These are phyloP conservation scores for Tribolium freemani DNA, from an alignment of 2,888 invertebrate genomes.

Conservation along the genomic window DNA sequence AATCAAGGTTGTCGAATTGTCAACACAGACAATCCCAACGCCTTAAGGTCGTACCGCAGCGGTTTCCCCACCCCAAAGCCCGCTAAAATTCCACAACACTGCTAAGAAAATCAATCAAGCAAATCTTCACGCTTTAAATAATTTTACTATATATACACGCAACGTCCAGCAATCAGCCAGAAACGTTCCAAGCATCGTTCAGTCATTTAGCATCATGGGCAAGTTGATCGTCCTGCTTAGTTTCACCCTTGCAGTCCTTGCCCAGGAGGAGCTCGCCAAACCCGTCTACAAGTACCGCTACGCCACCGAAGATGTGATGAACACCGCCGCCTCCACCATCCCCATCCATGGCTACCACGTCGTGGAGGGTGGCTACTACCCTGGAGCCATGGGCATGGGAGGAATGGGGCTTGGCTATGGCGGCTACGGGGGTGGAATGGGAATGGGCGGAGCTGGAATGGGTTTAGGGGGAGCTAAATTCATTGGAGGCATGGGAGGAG, in stretches of 20 bases:
- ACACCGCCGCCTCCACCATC: slow-evolving; percentile 62
- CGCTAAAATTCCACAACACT: slow-evolving; percentile 41
- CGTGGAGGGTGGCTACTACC: slow-evolving; percentile 74
- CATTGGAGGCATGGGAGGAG: slow-evolving; percentile 58
- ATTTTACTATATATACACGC: slow-evolving; percentile 26
- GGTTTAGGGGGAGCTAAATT: slow-evolving; percentile 63
- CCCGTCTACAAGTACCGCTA: slow-evolving; percentile 64
- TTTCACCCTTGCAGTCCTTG: slow-evolving; percentile 33
- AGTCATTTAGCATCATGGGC: slow-evolving; percentile 23
- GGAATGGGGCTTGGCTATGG: slow-evolving; percentile 50
- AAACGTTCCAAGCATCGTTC: slow-evolving; percentile 28
- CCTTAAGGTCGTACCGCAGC: slow-evolving; percentile 41
- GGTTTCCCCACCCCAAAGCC: slow-evolving; percentile 37
- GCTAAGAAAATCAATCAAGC: slow-evolving; percentile 42
- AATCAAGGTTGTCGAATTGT: slow-evolving; percentile 42
- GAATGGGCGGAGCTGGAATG: slow-evolving; percentile 55
- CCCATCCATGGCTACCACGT: slow-evolving; percentile 72
- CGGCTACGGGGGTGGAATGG: slow-evolving; percentile 44
- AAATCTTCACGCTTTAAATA: slow-evolving; percentile 40
- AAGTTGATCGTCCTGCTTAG: slow-evolving; percentile 40
- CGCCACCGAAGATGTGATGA: slow-evolving; percentile 65
- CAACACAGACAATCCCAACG: slow-evolving; percentile 39
- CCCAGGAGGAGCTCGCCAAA: slow-evolving; percentile 46
- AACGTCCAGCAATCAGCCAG: not conserved
- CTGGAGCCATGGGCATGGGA: slow-evolving; percentile 60